Evolutionary conservation across 2,797 vertebrate genomes (phyloP).

Genomic region (Sparus aurata): DNA sequence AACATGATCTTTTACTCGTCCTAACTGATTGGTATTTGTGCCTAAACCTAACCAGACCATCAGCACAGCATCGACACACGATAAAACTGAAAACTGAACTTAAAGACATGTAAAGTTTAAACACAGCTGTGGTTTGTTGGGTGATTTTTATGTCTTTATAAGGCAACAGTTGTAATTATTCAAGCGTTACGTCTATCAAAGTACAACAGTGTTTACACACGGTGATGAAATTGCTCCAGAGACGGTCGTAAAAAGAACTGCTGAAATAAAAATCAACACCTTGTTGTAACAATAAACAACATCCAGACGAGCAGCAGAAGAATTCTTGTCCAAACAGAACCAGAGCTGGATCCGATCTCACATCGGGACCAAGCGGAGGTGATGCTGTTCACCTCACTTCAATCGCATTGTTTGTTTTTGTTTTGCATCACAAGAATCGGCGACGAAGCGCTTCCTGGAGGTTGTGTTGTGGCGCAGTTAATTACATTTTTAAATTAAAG

Average conservation of each 20-base stretch:
- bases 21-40: too few relatives aligned
- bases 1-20: too few relatives aligned
- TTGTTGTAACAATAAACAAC: conserved; percentile 11
- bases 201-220: too few relatives aligned
- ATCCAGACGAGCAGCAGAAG: conserved; percentile 3
- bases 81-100: too few relatives aligned
- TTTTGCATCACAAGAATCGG: conserved; percentile 68
- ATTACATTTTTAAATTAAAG: conserved; percentile 90
- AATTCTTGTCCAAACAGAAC: conserved; percentile 36
- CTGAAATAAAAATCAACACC: conserved; percentile 24
- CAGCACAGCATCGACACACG: too few relatives aligned
- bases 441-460: conserved; percentile 63
- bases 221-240: conserved; percentile 1
- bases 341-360: conserved; percentile 30
- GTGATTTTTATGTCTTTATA: conserved; percentile 6
- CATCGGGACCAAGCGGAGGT: conserved; percentile 4
- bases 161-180: neutral
- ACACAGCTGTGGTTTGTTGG: too few relatives aligned
- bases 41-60: too few relatives aligned
- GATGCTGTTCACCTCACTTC: conserved; percentile 55
- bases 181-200: neutral
- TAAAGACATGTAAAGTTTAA: too few relatives aligned
- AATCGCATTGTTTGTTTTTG: conserved; percentile 70
- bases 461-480: conserved; percentile 81
- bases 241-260: neutral